Percentiles rank a stretch among this genome's conserved stretches.
Evolutionary conservation across 2,888 invertebrate genomes (phyloP).

Genomic region (Cryptocephalus primarius): DNA sequence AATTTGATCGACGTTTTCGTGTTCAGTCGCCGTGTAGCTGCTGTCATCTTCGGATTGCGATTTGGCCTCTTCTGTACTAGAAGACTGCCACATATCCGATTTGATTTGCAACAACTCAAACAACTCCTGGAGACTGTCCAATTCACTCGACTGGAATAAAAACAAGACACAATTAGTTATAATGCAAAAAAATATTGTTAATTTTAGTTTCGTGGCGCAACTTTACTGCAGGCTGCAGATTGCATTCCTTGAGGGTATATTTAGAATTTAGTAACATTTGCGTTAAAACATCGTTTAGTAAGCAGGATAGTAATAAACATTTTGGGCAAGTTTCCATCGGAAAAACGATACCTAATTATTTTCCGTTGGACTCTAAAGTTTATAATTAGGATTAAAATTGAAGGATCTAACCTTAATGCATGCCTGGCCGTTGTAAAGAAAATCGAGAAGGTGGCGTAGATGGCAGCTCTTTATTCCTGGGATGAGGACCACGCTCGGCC

Average conservation of each 20-base stretch:
- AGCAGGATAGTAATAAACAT: too few relatives aligned
- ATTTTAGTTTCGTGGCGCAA: too few relatives aligned
- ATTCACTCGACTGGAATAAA: constrained; percentile 59
- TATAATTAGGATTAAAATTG: too few relatives aligned
- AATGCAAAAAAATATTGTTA: too few relatives aligned
- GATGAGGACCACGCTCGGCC: constrained; percentile 70
- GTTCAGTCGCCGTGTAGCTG: constrained; percentile 42
- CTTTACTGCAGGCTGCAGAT: too few relatives aligned
- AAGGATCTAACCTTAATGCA: constrained; percentile 52
- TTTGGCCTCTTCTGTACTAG: constrained; percentile 28
- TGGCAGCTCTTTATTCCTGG: constrained; percentile 72
- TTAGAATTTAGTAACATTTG: too few relatives aligned
- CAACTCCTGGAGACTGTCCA: constrained; percentile 72
- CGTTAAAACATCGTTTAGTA: too few relatives aligned
- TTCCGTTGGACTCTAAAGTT: too few relatives aligned
- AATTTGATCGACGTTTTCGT: constrained; percentile 21
- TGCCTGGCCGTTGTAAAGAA: constrained; percentile 78
- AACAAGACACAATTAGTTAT: background rate
- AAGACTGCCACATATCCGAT: constrained; percentile 63
- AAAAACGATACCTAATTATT: too few relatives aligned
- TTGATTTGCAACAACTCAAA: constrained; percentile 77
- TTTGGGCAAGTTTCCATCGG: too few relatives aligned
- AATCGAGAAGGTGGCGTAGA: constrained; percentile 71
- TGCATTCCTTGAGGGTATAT: too few relatives aligned
- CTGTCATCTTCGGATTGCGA: constrained; percentile 27